These are phyloP conservation scores for Halocynthia aurantium DNA, from an alignment of 23 tunicate genomes.

Conservation along the genomic window DNA sequence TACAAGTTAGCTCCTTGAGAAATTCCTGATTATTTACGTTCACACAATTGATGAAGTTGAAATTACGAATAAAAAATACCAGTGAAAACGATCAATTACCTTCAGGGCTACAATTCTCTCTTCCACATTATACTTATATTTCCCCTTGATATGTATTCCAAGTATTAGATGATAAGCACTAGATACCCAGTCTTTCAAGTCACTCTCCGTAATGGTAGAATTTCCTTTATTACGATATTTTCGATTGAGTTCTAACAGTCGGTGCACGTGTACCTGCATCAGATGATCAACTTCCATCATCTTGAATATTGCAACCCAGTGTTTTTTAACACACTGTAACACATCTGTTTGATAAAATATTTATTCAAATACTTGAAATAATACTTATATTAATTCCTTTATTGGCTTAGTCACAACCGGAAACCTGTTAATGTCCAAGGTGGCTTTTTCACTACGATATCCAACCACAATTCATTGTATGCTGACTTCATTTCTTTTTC, in stretches of 20 bases:
- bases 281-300: constrained; percentile 28
- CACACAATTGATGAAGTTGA: neutral
- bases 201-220: neutral
- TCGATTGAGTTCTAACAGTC: neutral
- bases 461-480: constrained; percentile 37
- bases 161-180: neutral
- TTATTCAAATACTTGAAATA: no score
- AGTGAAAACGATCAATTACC: neutral
- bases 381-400: no score
- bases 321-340: constrained; percentile 38
- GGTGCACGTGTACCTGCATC: neutral
- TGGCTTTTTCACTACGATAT: constrained; percentile 37
- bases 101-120: neutral
- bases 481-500: constrained; percentile 38
- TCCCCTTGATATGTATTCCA: neutral
- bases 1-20: neutral
- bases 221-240: neutral
- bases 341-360: constrained; percentile 28
- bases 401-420: no score
- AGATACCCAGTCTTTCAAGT: neutral
- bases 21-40: neutral
- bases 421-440: constrained; percentile 52
- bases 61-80: neutral
- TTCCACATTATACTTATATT: neutral
- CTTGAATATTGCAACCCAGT: constrained; percentile 50